Evolutionary conservation across 2,888 invertebrate species (phyloP).

Genomic region (Agrotis exclamationis): DNA sequence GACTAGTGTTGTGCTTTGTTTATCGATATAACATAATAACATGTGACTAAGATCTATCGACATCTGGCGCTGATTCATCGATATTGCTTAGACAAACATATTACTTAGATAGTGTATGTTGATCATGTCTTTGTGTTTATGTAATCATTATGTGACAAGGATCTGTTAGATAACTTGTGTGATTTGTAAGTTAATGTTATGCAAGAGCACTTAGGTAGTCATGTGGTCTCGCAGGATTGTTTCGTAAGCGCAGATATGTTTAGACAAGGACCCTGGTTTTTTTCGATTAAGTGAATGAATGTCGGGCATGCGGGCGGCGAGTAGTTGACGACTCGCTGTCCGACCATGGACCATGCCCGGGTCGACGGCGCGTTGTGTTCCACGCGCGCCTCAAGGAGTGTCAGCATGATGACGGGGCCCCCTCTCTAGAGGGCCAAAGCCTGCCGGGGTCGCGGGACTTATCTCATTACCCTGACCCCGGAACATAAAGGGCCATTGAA

Average conservation of each 20-base stretch:
- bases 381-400: no score
- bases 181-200: conserved; percentile 9
- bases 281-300: neutral
- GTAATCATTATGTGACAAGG: conserved; percentile 16
- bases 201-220: neutral
- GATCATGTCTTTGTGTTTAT: conserved; percentile 20
- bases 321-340: no score
- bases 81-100: conserved; percentile 8
- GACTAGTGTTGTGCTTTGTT: conserved; percentile 52
- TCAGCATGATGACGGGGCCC: no score
- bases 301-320: no score
- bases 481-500: no score
- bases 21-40: conserved; percentile 29
- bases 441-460: no score
- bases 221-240: neutral
- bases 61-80: conserved; percentile 53
- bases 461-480: no score
- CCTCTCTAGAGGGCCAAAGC: no score
- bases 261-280: neutral
- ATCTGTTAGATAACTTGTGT: conserved; percentile 15
- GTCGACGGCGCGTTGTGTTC: no score
- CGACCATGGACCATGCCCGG: no score
- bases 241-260: neutral
- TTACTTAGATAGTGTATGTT: conserved; percentile 20
- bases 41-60: conserved; percentile 30